phyloP scores from a whole-genome alignment of 2,888 invertebrate species.

The Allolobophora icterica region DNA sequence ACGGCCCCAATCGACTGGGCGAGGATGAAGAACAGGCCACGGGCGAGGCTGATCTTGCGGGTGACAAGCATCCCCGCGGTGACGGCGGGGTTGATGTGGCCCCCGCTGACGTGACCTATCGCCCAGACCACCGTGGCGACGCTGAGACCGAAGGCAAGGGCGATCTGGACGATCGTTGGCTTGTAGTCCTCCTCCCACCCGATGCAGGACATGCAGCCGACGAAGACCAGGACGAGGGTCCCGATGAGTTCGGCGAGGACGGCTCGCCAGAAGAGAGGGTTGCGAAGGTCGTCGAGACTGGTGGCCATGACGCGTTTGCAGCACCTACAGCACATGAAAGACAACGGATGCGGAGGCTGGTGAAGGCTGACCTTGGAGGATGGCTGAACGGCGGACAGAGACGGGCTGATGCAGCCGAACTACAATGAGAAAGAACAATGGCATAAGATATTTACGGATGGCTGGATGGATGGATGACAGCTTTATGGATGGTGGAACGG shows the following conservation, averaged over 20 bases:
- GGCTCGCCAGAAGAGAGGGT: not conserved
- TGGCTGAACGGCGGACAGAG: too few species aligned
- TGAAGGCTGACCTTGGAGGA: too few species aligned
- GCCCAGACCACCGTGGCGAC: slow-evolving; percentile 62
- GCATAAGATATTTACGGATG: too few species aligned
- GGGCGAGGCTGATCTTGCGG: slow-evolving; percentile 76
- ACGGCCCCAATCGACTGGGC: slow-evolving; percentile 83
- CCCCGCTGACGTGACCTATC: slow-evolving; percentile 63
- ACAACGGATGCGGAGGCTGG: not conserved
- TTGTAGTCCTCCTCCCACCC: not conserved
- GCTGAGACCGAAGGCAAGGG: slow-evolving; percentile 62
- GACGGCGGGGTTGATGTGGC: slow-evolving; percentile 65
- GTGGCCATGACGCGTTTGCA: slow-evolving; percentile 26
- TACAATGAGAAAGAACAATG: too few species aligned
- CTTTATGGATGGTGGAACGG: too few species aligned
- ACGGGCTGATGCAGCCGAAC: too few species aligned
- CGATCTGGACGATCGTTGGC: slow-evolving; percentile 46
- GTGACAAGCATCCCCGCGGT: slow-evolving; percentile 79
- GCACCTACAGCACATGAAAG: not conserved
- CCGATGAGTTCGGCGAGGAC: slow-evolving; percentile 64
- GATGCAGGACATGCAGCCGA: slow-evolving; percentile 61
- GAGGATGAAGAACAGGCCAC: slow-evolving; percentile 71
- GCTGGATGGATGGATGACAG: too few species aligned
- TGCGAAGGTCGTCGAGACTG: slow-evolving; percentile 34
- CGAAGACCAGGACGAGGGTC: slow-evolving; percentile 60